phyloP scores from a whole-genome alignment of 2,888 invertebrate species.

The Teleiodes luculella region DNA sequence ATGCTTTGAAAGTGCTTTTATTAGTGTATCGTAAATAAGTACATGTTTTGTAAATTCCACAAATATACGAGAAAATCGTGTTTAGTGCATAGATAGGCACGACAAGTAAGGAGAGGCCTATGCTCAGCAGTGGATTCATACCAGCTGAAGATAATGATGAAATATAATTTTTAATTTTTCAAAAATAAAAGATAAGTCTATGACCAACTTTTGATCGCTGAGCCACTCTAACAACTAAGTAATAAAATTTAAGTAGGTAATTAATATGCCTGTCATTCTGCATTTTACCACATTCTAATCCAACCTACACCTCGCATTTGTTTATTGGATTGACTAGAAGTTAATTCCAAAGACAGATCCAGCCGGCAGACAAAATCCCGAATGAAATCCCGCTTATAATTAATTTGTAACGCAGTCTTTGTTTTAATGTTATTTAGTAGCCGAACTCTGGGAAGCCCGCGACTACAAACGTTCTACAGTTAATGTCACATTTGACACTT shows the following conservation, averaged over 20 bases:
- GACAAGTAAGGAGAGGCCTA: too few species aligned
- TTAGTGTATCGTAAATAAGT: background rate
- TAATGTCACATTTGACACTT: constrained; percentile 18
- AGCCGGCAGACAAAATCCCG: background rate
- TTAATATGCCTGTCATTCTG: background rate
- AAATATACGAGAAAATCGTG: too few species aligned
- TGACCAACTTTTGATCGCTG: too few species aligned
- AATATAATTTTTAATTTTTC: too few species aligned
- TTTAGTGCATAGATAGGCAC: too few species aligned
- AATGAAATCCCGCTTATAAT: background rate
- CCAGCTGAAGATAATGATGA: too few species aligned
- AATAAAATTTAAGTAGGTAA: too few species aligned
- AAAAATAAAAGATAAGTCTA: too few species aligned
- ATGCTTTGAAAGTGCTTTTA: background rate
- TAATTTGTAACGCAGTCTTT: constrained; percentile 4
- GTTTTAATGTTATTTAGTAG: constrained; percentile 1
- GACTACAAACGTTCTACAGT: constrained; percentile 5
- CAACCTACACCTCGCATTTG: background rate
- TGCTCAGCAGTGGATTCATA: too few species aligned
- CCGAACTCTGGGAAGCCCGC: background rate
- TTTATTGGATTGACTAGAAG: background rate
- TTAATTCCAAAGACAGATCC: background rate
- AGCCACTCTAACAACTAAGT: too few species aligned
- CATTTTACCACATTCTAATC: background rate
- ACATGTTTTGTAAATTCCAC: too few species aligned